Evolutionary conservation across 2,888 invertebrate genomes (phyloP), one percentile per base, ranked within the genome.

Genomic region (Drosophila hawaiiensis): DNA sequence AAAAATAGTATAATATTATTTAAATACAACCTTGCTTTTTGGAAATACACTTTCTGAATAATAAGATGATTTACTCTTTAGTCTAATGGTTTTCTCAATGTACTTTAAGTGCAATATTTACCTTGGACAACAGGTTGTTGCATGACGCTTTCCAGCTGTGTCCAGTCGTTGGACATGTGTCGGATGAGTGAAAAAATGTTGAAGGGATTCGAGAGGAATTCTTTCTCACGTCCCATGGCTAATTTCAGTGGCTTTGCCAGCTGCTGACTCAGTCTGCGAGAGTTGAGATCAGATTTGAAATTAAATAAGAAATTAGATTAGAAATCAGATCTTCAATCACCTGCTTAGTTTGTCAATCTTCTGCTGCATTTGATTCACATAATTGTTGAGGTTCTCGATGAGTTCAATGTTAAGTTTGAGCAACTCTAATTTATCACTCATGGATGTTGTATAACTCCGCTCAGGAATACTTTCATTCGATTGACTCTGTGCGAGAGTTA

Each of bases 121-220:
- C 87, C 70, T 68, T 68, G 56, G 0, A 78, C 83, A n/a, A 69
- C 52, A 22, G 50, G 37, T 16, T 64, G 47, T 6, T 50, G 19
- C 68, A 84, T 70, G 0, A 65, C 6, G 4, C 31, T n/a, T 22
- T 69, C 52, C 3, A 84, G 4, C 1, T 65, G 19, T 0, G 7
- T 9, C 84, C 84, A 84, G 19, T 82, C 84, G 2, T 53, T 33
- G 16, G 70, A 37, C 78, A 80, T 61, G 35, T 80, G 83, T 0
- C 83, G 71, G 12, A 84, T 55, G 7, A 84, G 76, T 2, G 75
- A 70, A 33, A 59, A 87, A 29, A 65, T 68, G 49, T 80, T 56
- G 3, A 84, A 37, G 0, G 84, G 88, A 73, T 87, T 82, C 2
- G 61, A 68, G 5, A 82, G 14, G 19, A 73, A 76, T 31, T 82